Base-by-base conservation (phyloP, 2,888 invertebrate genomes). In the Torymus auratus region DNA sequence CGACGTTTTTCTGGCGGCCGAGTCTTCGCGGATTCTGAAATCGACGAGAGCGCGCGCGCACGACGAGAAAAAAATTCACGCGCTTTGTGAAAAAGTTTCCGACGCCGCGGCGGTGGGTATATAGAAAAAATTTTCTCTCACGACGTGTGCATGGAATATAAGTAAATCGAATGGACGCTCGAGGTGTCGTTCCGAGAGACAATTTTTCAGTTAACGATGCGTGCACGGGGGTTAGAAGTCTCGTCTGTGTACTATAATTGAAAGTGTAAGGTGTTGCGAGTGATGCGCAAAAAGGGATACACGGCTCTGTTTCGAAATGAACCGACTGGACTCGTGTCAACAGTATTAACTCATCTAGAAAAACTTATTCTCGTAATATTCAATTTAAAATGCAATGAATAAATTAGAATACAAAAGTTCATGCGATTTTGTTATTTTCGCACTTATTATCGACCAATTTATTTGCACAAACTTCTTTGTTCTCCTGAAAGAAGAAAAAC, bases 91-190 rank as follows among this genome's bases (percentile, higher is more conserved):
- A 69, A 76, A 76, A 62, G 23, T 53, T 50, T 13, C 2, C 15
- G 62, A 41, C 14, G 60, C 11, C 11, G 11, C 13, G 7, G 7
- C 41, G 7, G 41, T 0, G 41, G 41, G 41, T 41, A 28, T 23
- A 13, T n/a, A 2, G 41, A 56, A 62, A 69, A 23, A 50, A 13
- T 69, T 69, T 62, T 68, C 76, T 68, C 76, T 55, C 69, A 62
- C 41, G 4, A 20, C n/a, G 7, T 20, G 53, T 10, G 7, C 41
- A 7, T 41, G 7, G 41, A 41, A 7, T 41, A 41, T 41, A 41
- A 41, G 41, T 41, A 41, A 41, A 41, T 41, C 41, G 41, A 41
- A 41, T 41, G 7, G 41, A 10, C 7, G 41, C 41, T 41, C 41
- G 41, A 41, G 41, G 41, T 41, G 41, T 41, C 41, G 41, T 41